Evolutionary conservation across 2,888 invertebrate species (phyloP), one percentile per base, ranked within the genome.

Genomic region (Tryphoninae sp.): DNA sequence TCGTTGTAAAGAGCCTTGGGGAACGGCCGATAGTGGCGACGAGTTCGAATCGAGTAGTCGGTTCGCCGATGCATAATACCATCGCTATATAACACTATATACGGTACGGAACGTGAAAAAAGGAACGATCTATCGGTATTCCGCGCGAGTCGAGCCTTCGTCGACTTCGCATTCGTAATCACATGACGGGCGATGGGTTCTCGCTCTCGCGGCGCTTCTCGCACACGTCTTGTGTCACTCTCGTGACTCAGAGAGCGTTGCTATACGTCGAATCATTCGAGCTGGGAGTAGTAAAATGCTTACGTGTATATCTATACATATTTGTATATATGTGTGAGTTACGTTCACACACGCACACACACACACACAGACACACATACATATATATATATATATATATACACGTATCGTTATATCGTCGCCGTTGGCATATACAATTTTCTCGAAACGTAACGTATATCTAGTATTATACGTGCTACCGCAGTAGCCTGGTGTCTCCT

Each of bases 151-250:
- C 78, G 62, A 45, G 64, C 49, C 61, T 79, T 81, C 76, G 77
- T 84, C 45, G 84, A 85, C 83, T 81, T 77, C 81, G 85, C 85
- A 86, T 87, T 87, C 75, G 84, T 86, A 87, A 87, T 86, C 83
- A 83, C 78, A 85, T 86, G 86, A 87, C 86, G 85, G 84, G 84
- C 72, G 68, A 75, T 76, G 76, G 72, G 59, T 77, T 69, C 78
- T 68, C 69, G 62, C 65, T 33, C 33, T 33, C 33, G 33, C 33
- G 33, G 55, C 58, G 67, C 67, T 45, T 51, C 82, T 84, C 80
- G 78, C 67, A 77, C 83, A 81, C 84, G 84, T 58, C 83, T 82
- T 84, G 87, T 86, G 67, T 75, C 75, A 67, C 85, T 86, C 85
- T 84, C 84, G 86, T 88, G 88, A 87, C 85, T 87, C 88, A 87